A percentile compares a stretch with the other conserved stretches of the same genome.
Conservation (phyloP, 2,113 vertebrate species). For the Columba janthina region DNA sequence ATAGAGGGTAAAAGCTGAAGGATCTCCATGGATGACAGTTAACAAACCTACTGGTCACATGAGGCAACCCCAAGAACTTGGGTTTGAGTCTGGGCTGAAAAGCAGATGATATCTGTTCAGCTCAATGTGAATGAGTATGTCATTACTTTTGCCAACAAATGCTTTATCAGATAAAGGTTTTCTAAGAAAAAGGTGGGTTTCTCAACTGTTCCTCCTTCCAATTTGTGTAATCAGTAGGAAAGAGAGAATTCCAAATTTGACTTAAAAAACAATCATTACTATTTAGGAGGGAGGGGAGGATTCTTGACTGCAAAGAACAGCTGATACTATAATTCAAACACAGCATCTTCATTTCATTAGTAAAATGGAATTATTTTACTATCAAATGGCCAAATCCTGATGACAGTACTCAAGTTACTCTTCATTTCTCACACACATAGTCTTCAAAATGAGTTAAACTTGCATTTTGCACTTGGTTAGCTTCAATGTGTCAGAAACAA, state of each 20-base stretch:
- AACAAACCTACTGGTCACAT: not conserved
- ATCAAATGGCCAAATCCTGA: not conserved
- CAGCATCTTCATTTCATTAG: not conserved
- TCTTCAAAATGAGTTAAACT: not conserved
- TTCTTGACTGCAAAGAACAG: not conserved
- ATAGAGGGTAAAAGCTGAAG: not conserved
- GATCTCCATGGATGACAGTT: not conserved
- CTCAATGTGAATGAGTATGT: not conserved
- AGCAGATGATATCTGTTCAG: not conserved
- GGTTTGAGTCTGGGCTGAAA: not conserved
- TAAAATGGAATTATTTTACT: not conserved
- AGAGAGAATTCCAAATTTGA: not conserved
- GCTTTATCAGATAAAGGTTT: not conserved
- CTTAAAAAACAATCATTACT: not conserved
- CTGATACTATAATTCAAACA: not conserved
- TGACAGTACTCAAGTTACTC: not conserved
- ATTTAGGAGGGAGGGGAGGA: not conserved
- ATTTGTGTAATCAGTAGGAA: not conserved
- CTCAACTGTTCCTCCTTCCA: not conserved
- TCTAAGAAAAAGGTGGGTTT: not conserved
- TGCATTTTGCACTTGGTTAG: not conserved
- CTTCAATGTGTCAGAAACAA: not conserved
- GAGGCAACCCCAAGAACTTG: not conserved
- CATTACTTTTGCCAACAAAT: not conserved
- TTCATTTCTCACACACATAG: fast-evolving